Conservation (phyloP, 2,797 vertebrate genomes). For the Cetoscarus ocellatus region DNA sequence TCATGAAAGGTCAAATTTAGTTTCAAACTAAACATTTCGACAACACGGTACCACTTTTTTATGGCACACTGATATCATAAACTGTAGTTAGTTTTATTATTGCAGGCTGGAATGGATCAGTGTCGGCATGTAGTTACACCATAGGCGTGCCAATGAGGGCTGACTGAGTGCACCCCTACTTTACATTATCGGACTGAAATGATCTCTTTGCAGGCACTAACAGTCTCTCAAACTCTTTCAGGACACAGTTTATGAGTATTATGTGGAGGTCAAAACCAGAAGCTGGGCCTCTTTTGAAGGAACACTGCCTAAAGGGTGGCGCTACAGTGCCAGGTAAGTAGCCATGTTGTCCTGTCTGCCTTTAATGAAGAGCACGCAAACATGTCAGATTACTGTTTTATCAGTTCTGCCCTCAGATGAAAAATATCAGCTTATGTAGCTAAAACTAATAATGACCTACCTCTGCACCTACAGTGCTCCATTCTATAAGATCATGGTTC, state of each 20-base stretch:
- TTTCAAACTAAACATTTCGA: too few species aligned
- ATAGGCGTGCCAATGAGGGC: background rate
- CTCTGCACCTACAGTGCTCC: constrained; percentile 64
- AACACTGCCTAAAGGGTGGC: constrained; percentile 89
- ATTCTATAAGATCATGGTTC: constrained; percentile 91
- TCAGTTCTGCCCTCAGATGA: background rate
- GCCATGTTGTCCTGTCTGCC: background rate
- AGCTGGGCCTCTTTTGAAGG: constrained; percentile 90
- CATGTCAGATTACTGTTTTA: background rate
- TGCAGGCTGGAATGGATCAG: background rate
- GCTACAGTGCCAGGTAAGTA: constrained; percentile 87
- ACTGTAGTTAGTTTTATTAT: background rate
- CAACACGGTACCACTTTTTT: too few species aligned
- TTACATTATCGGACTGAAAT: background rate
- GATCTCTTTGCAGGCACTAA: background rate
- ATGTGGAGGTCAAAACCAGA: constrained; percentile 88
- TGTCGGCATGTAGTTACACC: background rate
- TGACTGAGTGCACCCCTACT: background rate
- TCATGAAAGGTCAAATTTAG: too few species aligned
- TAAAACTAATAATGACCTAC: background rate
- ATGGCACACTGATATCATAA: background rate
- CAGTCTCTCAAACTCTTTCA: constrained; percentile 55
- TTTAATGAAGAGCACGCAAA: background rate
- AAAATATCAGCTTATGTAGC: background rate
- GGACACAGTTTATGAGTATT: constrained; percentile 93